Evolutionary conservation across 2,888 invertebrate genomes (phyloP).

Genomic region (Cheilosia pagana): DNA sequence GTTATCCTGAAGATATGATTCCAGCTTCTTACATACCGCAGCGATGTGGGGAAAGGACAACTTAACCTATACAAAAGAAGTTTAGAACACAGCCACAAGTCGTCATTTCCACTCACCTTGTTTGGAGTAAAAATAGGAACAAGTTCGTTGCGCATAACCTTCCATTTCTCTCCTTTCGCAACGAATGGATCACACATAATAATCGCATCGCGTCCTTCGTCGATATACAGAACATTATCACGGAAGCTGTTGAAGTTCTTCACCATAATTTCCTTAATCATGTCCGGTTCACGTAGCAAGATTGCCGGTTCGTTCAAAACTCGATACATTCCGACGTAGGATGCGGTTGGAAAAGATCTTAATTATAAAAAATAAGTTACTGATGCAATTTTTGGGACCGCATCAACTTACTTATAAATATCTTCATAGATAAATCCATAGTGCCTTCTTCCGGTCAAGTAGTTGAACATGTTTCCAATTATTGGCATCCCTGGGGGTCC

Average conservation of each 20-base stretch:
- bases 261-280: slow-evolving; percentile 78
- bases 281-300: slow-evolving; percentile 77
- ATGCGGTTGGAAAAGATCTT: slow-evolving; percentile 75
- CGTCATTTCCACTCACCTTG: slow-evolving; percentile 63
- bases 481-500: slow-evolving; percentile 77
- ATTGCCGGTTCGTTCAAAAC: slow-evolving; percentile 79
- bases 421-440: slow-evolving; percentile 78
- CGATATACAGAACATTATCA: slow-evolving; percentile 78
- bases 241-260: slow-evolving; percentile 77
- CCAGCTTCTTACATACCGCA: slow-evolving; percentile 76
- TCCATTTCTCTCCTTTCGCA: slow-evolving; percentile 78
- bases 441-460: slow-evolving; percentile 76
- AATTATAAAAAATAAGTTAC: background rate
- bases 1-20: slow-evolving; percentile 65
- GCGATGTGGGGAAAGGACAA: slow-evolving; percentile 77
- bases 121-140: slow-evolving; percentile 79
- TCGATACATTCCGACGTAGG: slow-evolving; percentile 79
- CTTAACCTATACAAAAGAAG: slow-evolving; percentile 73
- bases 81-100: background rate
- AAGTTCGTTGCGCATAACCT: slow-evolving; percentile 77
- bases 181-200: slow-evolving; percentile 78
- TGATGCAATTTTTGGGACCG: too few species aligned
- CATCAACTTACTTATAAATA: slow-evolving; percentile 78
- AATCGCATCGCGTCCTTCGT: slow-evolving; percentile 76
- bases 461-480: slow-evolving; percentile 79